These are phyloP conservation scores for Zelleria hepariella DNA, from an alignment of 2,888 invertebrate genomes.

Conservation along the genomic window DNA sequence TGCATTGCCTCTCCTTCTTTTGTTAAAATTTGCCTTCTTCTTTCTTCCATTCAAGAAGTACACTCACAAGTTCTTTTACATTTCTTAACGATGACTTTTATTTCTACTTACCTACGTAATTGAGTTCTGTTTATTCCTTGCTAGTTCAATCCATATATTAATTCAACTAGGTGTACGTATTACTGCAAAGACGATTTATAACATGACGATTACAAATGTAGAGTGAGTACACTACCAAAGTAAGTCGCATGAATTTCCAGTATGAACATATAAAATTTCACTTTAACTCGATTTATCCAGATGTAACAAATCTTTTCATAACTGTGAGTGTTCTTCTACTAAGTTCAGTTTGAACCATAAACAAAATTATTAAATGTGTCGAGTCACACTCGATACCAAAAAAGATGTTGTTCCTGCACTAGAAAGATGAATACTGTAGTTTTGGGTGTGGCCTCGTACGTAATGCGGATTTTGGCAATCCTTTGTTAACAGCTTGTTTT, in stretches of 20 bases:
- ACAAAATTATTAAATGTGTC: no score
- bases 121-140: neutral
- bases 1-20: slow-evolving; percentile 22
- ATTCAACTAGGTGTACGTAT: no score
- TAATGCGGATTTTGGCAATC: neutral
- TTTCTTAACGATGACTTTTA: neutral
- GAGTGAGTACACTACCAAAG: neutral
- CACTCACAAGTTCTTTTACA: slow-evolving; percentile 22
- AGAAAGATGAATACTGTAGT: neutral
- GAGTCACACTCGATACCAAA: slow-evolving; percentile 14
- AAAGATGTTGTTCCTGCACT: neutral
- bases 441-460: neutral
- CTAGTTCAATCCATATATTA: no score
- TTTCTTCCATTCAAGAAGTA: slow-evolving; percentile 34
- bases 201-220: neutral
- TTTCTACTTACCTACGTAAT: no score
- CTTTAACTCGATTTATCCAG: no score
- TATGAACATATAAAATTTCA: neutral
- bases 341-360: slow-evolving; percentile 44
- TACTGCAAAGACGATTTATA: no score
- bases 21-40: slow-evolving; percentile 24
- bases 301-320: slow-evolving; percentile 2
- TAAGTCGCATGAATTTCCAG: neutral
- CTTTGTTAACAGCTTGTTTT: slow-evolving; percentile 15
- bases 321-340: slow-evolving; percentile 39